Conservation (phyloP, 2,888 invertebrate species). For the Iselma pallidipennis region DNA sequence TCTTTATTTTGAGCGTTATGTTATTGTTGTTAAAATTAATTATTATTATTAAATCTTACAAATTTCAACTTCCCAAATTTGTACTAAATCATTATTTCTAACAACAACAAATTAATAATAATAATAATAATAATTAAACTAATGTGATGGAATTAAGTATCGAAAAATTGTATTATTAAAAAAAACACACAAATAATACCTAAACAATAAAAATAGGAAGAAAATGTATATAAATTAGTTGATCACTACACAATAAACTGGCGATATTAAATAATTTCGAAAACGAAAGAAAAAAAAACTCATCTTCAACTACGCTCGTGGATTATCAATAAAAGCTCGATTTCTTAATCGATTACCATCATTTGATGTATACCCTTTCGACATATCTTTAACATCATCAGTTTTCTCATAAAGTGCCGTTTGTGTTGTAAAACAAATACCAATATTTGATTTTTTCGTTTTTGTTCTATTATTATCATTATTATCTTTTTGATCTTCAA, state of each 20-base stretch:
- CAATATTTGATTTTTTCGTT: slow-evolving; percentile 34
- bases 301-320: slow-evolving; percentile 16
- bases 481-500: slow-evolving; percentile 52
- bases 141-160: neutral
- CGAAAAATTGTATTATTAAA: too few species aligned
- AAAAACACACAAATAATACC: too few species aligned
- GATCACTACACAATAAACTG: neutral
- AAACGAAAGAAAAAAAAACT: too few species aligned
- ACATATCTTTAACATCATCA: slow-evolving; percentile 53
- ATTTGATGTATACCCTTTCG: slow-evolving; percentile 58
- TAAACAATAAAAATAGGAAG: neutral
- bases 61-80: neutral
- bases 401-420: slow-evolving; percentile 52
- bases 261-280: too few species aligned
- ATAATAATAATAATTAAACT: neutral
- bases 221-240: neutral
- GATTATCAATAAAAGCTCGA: slow-evolving; percentile 57
- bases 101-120: neutral
- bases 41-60: too few species aligned
- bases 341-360: slow-evolving; percentile 55
- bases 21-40: neutral
- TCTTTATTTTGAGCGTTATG: too few species aligned
- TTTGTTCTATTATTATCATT: slow-evolving; percentile 24
- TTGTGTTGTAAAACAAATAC: slow-evolving; percentile 51
- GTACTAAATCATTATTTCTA: neutral